These are phyloP conservation scores for Peucedramus taeniatus DNA, from an alignment of 2,113 vertebrate genomes.

Conservation along the genomic window DNA sequence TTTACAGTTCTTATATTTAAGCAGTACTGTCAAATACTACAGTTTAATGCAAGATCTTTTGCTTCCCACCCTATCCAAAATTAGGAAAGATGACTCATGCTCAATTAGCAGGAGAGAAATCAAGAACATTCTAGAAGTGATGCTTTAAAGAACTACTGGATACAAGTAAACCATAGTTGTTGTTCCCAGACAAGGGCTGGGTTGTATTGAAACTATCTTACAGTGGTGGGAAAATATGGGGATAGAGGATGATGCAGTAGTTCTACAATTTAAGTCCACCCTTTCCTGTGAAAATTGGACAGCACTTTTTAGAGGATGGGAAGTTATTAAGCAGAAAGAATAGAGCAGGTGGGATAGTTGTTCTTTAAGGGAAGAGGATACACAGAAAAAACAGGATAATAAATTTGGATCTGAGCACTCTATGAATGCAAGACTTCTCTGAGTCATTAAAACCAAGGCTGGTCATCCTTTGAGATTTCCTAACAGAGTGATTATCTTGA, in stretches of 20 bases:
- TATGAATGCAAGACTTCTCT: not conserved
- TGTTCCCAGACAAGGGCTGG: not conserved
- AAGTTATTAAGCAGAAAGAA: not conserved
- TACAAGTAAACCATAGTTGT: not conserved
- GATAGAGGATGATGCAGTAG: not conserved
- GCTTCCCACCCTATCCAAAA: not conserved
- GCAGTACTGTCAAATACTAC: not conserved
- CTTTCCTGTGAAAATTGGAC: constrained; percentile 37
- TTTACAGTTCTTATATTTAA: not conserved
- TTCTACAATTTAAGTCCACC: not conserved
- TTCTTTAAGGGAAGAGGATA: not conserved
- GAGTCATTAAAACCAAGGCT: constrained; percentile 25
- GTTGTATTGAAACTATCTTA: not conserved
- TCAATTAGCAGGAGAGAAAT: not conserved
- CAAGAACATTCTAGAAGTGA: not conserved
- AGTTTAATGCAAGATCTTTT: not conserved
- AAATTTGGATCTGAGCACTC: not conserved
- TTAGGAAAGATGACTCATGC: not conserved
- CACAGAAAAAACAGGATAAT: not conserved
- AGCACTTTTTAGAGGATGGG: not conserved
- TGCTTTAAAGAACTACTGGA: not conserved
- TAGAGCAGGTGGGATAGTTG: not conserved
- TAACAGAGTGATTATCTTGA: not conserved
- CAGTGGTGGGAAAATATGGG: not conserved
- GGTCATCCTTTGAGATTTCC: constrained; percentile 30